Percentiles rank a stretch among this genome's conserved stretches.
Evolutionary conservation across 2,797 vertebrate species (phyloP).

Genomic region (Epinephelus awoara): DNA sequence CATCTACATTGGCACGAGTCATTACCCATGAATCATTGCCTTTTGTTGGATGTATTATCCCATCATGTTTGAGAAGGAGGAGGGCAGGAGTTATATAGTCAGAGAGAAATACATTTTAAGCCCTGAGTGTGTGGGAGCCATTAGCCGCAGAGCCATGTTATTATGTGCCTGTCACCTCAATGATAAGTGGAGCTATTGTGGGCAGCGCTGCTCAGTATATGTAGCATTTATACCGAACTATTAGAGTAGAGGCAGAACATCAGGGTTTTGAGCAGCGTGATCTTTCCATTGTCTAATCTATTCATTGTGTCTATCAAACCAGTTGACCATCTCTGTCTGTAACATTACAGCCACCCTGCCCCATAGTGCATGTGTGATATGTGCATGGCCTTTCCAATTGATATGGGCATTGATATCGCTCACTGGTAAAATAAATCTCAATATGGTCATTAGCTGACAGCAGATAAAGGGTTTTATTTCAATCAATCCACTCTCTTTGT

Average conservation of each 20-base stretch:
- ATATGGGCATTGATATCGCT: not conserved
- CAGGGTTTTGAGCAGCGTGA: conserved; percentile 38
- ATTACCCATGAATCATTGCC: conserved; percentile 64
- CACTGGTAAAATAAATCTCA: not conserved
- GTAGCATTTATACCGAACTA: conserved; percentile 59
- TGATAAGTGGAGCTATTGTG: conserved; percentile 77
- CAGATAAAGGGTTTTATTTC: not conserved
- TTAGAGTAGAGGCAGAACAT: conserved; percentile 54
- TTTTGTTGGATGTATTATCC: conserved; percentile 64
- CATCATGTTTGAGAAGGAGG: conserved; percentile 57
- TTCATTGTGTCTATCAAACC: conserved; percentile 12
- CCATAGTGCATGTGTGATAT: not conserved
- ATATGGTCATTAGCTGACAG: not conserved
- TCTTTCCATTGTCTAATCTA: conserved; percentile 36
- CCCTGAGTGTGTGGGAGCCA: conserved; percentile 78
- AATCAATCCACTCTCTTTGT: not conserved
- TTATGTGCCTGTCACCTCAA: conserved; percentile 79
- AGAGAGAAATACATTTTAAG: conserved; percentile 73
- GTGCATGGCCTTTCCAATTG: not conserved
- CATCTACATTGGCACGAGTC: conserved; percentile 32
- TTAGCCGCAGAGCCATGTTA: conserved; percentile 75
- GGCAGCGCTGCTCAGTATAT: conserved; percentile 59
- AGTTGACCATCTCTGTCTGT: not conserved
- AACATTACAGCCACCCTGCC: not conserved
- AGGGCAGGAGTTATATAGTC: conserved; percentile 60